Evolutionary conservation across 2,113 vertebrate species (phyloP).

Genomic region (Embiotoca jacksoni): DNA sequence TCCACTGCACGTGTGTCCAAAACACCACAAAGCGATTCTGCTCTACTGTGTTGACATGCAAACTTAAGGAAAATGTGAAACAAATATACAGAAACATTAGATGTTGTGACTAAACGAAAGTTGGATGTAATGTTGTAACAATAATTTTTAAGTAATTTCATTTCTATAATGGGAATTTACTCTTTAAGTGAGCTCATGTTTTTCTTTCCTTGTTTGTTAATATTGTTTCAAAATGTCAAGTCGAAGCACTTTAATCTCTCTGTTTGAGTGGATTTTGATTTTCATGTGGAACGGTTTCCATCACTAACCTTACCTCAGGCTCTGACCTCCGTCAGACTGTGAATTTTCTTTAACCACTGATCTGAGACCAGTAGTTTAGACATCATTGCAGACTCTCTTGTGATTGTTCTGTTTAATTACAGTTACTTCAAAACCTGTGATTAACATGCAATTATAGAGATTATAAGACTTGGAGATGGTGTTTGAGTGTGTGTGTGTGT

Average conservation of each 20-base stretch:
- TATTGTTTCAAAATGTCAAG: background rate
- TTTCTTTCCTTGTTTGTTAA: too few relatives aligned
- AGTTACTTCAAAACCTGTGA: slow-evolving; percentile 27
- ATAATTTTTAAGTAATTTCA: too few relatives aligned
- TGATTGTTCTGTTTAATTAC: slow-evolving; percentile 59
- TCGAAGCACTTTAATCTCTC: background rate
- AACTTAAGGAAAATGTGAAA: too few relatives aligned
- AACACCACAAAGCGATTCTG: too few relatives aligned
- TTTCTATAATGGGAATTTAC: too few relatives aligned
- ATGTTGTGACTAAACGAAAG: too few relatives aligned
- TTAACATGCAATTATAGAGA: slow-evolving; percentile 44
- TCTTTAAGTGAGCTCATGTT: too few relatives aligned
- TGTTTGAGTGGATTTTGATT: background rate
- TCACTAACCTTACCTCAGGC: background rate
- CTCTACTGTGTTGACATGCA: too few relatives aligned
- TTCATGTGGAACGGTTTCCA: background rate
- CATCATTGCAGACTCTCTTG: slow-evolving; percentile 21
- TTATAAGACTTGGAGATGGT: slow-evolving; percentile 1
- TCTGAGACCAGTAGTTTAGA: slow-evolving; percentile 34
- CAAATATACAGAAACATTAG: too few relatives aligned
- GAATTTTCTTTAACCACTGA: slow-evolving; percentile 14
- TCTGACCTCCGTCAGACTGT: slow-evolving; percentile 12
- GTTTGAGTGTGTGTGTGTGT: background rate
- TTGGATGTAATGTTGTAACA: too few relatives aligned
- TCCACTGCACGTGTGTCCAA: too few relatives aligned